phyloP scores from a whole-genome alignment of 1,140 invertebrate genomes.

The Ruditapes philippinarum region DNA sequence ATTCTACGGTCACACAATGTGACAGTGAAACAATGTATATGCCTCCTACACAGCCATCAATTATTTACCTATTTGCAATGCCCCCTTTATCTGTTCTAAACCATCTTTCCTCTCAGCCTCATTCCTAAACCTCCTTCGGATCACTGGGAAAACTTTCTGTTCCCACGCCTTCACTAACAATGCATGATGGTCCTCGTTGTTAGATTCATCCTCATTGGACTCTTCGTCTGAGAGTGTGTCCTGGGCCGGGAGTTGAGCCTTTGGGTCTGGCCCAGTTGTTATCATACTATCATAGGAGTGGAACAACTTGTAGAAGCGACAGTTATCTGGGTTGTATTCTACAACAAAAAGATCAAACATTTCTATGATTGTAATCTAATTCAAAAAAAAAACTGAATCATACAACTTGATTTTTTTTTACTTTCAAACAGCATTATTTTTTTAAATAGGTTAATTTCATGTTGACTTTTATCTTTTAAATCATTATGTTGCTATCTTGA shows the following conservation, averaged over 20 bases:
- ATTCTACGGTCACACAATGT: too few species aligned
- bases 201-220: constrained; percentile 78
- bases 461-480: too few species aligned
- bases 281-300: constrained; percentile 83
- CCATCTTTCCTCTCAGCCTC: constrained; percentile 87
- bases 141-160: constrained; percentile 87
- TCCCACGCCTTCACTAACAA: constrained; percentile 87
- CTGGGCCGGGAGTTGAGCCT: constrained; percentile 68
- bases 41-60: too few species aligned
- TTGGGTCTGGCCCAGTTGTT: constrained; percentile 79
- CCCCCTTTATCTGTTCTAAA: constrained; percentile 87
- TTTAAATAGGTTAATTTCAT: too few species aligned
- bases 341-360: too few species aligned
- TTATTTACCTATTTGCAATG: constrained; percentile 85
- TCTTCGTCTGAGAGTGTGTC: constrained; percentile 85
- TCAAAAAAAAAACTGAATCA: too few species aligned
- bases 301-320: constrained; percentile 82
- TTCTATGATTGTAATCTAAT: too few species aligned
- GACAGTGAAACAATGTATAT: too few species aligned
- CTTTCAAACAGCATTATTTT: too few species aligned
- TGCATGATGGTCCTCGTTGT: constrained; percentile 85
- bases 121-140: constrained; percentile 86
- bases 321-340: constrained; percentile 84
- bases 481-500: too few species aligned
- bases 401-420: too few species aligned